Evolutionary conservation across 1,140 invertebrate genomes (phyloP).

Genomic region (Homalodisca vitripennis): DNA sequence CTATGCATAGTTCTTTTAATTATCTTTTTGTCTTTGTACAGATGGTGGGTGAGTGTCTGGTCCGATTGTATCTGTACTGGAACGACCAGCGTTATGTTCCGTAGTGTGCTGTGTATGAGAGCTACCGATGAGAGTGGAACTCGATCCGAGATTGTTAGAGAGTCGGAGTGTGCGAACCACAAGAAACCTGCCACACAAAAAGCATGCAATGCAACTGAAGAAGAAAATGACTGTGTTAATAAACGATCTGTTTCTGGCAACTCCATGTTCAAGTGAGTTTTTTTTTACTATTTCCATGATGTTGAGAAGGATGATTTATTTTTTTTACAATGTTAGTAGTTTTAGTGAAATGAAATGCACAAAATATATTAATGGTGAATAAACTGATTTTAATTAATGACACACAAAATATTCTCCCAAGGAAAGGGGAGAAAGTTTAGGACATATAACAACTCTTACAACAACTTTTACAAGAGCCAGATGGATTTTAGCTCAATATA

Average conservation of each 20-base stretch:
- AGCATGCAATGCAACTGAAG: slow-evolving; percentile 16
- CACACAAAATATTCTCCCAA: too few species aligned
- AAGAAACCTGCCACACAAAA: slow-evolving; percentile 27
- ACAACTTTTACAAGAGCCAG: too few species aligned
- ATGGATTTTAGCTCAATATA: too few species aligned
- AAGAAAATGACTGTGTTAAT: slow-evolving; percentile 4
- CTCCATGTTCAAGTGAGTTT: not conserved
- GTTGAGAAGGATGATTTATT: too few species aligned
- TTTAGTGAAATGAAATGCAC: too few species aligned
- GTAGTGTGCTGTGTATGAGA: slow-evolving; percentile 30
- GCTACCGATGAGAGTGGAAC: slow-evolving; percentile 9
- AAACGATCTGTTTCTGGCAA: not conserved
- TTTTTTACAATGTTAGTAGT: too few species aligned
- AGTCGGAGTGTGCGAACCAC: slow-evolving; percentile 27
- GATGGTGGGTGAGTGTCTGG: slow-evolving; percentile 33
- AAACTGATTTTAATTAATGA: too few species aligned
- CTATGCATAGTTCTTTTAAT: too few species aligned
- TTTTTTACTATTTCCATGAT: too few species aligned
- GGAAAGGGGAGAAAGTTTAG: too few species aligned
- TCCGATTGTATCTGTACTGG: slow-evolving; percentile 29
- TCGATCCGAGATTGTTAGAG: slow-evolving; percentile 24
- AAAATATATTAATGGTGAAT: too few species aligned
- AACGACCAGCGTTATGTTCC: slow-evolving; percentile 27
- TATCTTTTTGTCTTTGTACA: not conserved
- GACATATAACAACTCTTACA: too few species aligned